Conservation (phyloP, 2,113 vertebrate species). For the Pygoscelis adeliae region DNA sequence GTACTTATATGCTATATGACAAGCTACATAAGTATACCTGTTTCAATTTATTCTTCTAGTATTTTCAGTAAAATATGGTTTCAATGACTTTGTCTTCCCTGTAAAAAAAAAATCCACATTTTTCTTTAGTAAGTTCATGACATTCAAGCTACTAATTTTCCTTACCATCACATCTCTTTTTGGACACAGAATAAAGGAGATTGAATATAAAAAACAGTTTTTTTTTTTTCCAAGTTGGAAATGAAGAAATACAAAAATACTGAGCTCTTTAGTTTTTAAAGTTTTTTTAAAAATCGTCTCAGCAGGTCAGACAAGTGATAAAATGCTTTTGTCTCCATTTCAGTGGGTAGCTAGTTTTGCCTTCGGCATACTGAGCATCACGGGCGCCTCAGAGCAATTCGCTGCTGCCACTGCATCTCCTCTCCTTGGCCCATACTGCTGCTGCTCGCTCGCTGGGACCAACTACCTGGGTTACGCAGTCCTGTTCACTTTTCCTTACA, state of each 20-base stretch:
- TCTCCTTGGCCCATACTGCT: constrained; percentile 52
- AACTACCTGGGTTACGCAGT: constrained; percentile 21
- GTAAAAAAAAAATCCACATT: not conserved
- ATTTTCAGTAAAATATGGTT: not conserved
- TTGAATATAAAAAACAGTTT: not conserved
- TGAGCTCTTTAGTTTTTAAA: not conserved
- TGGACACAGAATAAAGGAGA: not conserved
- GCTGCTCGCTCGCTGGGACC: constrained; percentile 47
- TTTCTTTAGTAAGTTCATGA: not conserved
- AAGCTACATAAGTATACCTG: not conserved
- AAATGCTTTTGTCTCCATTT: constrained; percentile 54
- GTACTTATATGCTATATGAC: not conserved
- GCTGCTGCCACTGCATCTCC: constrained; percentile 43
- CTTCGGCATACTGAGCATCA: constrained; percentile 50
- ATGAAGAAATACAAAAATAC: not conserved
- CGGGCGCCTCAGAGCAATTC: constrained; percentile 46
- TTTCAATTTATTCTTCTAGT: not conserved
- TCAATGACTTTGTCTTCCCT: not conserved
- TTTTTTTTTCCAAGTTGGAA: not conserved
- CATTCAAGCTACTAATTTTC: not conserved
- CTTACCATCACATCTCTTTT: not conserved
- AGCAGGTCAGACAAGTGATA: constrained; percentile 24
- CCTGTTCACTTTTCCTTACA: constrained; percentile 39
- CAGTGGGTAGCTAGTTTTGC: constrained; percentile 62
- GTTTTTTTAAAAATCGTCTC: not conserved